These are phyloP conservation scores for Chaetodon trifasciatus DNA, from an alignment of 2,797 vertebrate species.

Conservation along the genomic window DNA sequence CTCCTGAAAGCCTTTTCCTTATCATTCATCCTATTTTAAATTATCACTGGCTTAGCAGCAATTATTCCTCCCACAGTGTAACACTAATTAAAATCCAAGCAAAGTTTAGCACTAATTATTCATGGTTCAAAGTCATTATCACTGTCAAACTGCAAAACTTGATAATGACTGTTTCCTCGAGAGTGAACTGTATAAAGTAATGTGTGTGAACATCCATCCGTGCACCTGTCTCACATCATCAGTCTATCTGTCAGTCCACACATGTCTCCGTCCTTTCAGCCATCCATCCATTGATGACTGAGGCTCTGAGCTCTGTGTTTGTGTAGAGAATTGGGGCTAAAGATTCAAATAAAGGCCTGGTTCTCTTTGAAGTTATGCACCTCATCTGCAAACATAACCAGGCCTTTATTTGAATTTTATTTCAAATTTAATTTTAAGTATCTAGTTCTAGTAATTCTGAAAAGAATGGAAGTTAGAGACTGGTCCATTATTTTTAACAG, in stretches of 20 bases:
- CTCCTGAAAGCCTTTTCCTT: background rate
- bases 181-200: conserved; percentile 40
- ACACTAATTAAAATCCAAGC: conserved; percentile 63
- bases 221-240: conserved; percentile 13
- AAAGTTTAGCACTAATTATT: conserved; percentile 65
- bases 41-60: conserved; percentile 47
- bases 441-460: no score
- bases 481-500: no score
- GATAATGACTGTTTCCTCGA: conserved; percentile 70
- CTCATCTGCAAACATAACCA: no score
- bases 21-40: conserved; percentile 26
- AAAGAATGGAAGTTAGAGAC: no score
- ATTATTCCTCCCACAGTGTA: conserved; percentile 34
- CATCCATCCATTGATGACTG: background rate
- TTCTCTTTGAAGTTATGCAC: no score
- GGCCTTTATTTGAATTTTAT: no score
- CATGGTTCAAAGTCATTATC: conserved; percentile 64
- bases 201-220: conserved; percentile 46
- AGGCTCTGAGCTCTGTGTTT: background rate
- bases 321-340: background rate
- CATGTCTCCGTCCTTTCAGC: background rate
- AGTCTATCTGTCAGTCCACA: conserved; percentile 6
- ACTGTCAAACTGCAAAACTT: conserved; percentile 51
- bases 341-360: no score
- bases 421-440: no score